These are phyloP conservation scores for Miniopterus natalensis DNA, from an alignment of 2,113 vertebrate genomes.

Conservation along the genomic window DNA sequence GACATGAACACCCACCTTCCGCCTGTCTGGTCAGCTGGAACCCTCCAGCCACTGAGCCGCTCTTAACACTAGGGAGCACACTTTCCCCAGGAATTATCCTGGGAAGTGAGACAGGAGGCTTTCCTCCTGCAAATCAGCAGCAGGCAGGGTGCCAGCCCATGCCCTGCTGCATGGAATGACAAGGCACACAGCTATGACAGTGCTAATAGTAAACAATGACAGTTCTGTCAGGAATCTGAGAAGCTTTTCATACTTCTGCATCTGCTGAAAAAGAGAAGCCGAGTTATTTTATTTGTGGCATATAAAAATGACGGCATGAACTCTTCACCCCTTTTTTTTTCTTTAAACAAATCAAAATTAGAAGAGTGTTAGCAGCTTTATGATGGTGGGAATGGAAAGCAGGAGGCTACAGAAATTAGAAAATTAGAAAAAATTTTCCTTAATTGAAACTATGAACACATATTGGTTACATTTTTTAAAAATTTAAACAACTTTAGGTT, in stretches of 20 bases:
- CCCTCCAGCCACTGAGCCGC: slow-evolving; percentile 45
- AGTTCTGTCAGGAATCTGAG: slow-evolving; percentile 81
- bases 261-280: slow-evolving; percentile 73
- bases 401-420: slow-evolving; percentile 69
- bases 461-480: background rate
- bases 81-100: slow-evolving; percentile 88
- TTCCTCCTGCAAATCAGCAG: slow-evolving; percentile 69
- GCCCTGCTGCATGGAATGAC: slow-evolving; percentile 79
- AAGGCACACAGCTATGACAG: slow-evolving; percentile 85
- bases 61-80: slow-evolving; percentile 90
- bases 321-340: slow-evolving; percentile 82
- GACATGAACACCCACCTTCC: background rate
- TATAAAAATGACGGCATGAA: slow-evolving; percentile 85
- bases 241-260: slow-evolving; percentile 79
- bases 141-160: slow-evolving; percentile 76
- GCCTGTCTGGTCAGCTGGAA: background rate
- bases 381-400: slow-evolving; percentile 37
- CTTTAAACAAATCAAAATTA: slow-evolving; percentile 83
- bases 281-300: slow-evolving; percentile 83
- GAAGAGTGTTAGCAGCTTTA: slow-evolving; percentile 77
- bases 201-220: slow-evolving; percentile 87
- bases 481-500: slow-evolving; percentile 17
- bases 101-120: slow-evolving; percentile 2
- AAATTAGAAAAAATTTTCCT: slow-evolving; percentile 53
- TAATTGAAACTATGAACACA: slow-evolving; percentile 27